A percentile compares a stretch with the other conserved stretches of the same genome.
These are phyloP conservation scores for Formica selysi DNA, from an alignment of 1,140 invertebrate species.

Conservation along the genomic window DNA sequence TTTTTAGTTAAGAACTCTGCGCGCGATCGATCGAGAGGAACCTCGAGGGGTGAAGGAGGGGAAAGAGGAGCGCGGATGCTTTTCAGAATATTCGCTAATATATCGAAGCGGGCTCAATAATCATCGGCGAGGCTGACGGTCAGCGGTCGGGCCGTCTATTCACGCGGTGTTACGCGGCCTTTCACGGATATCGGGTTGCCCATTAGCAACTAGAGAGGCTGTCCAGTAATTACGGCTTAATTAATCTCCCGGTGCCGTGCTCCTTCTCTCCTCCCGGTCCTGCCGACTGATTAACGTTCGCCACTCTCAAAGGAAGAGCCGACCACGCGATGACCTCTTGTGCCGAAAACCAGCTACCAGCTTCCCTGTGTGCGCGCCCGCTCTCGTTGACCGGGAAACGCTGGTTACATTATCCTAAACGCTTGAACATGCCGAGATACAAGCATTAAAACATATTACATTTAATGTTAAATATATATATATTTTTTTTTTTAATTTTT, in stretches of 20 bases:
- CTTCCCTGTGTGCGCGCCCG: conserved; percentile 41
- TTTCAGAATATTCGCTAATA: conserved; percentile 54
- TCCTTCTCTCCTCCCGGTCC: conserved; percentile 66
- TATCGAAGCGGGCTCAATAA: conserved; percentile 72
- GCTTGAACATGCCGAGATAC: conserved; percentile 14
- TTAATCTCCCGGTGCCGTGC: conserved; percentile 82
- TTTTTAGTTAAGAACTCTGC: conserved; percentile 16
- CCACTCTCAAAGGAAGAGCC: conserved; percentile 75
- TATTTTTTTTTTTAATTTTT: background rate
- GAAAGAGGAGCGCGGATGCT: conserved; percentile 9
- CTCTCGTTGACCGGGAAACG: background rate
- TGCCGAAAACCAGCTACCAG: conserved; percentile 75
- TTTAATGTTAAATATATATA: conserved; percentile 1
- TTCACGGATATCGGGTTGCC: conserved; percentile 85
- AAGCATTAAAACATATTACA: conserved; percentile 9
- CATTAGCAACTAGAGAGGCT: conserved; percentile 84
- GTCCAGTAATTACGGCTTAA: conserved; percentile 85
- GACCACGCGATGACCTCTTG: conserved; percentile 72
- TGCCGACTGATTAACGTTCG: conserved; percentile 76
- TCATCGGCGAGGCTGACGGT: conserved; percentile 74
- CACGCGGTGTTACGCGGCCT: conserved; percentile 80
- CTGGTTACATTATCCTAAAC: conserved; percentile 42
- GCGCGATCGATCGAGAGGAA: background rate
- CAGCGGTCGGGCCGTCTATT: conserved; percentile 78
- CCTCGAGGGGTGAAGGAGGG: background rate